Conservation (phyloP, 2,797 vertebrate genomes). For the Oreochromis grahami region DNA sequence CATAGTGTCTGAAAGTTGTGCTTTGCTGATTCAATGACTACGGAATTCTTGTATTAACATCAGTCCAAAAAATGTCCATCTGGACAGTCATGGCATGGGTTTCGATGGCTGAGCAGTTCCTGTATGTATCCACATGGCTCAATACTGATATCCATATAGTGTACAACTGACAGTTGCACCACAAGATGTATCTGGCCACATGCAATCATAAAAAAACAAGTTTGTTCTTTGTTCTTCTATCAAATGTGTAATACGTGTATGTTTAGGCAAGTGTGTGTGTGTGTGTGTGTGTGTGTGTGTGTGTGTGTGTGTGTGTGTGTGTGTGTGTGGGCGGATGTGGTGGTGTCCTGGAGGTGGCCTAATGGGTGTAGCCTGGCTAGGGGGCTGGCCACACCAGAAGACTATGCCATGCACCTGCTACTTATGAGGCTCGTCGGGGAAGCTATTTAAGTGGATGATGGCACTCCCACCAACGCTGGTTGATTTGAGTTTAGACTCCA, state of each 20-base stretch:
- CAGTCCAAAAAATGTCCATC: accelerated
- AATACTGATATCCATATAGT: background rate
- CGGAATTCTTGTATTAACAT: background rate
- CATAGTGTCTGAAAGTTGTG: background rate
- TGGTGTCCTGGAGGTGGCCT: background rate
- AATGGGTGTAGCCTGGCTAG: accelerated
- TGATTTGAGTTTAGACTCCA: background rate
- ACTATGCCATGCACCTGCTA: background rate
- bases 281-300: background rate
- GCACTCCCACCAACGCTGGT: accelerated
- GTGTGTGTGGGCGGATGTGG: background rate
- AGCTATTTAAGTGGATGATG: background rate
- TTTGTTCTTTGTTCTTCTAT: background rate
- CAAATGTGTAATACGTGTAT: accelerated
- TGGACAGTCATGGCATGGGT: background rate
- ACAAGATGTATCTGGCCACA: background rate
- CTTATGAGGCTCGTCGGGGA: background rate
- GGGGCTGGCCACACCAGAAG: background rate
- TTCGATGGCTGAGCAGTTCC: accelerated
- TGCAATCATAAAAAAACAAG: background rate
- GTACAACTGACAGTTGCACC: background rate
- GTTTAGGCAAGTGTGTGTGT: background rate
- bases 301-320: background rate
- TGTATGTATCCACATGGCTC: background rate
- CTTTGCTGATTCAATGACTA: background rate